phyloP scores from a whole-genome alignment of 2,888 invertebrate species.

The Iphiclides podalirius region DNA sequence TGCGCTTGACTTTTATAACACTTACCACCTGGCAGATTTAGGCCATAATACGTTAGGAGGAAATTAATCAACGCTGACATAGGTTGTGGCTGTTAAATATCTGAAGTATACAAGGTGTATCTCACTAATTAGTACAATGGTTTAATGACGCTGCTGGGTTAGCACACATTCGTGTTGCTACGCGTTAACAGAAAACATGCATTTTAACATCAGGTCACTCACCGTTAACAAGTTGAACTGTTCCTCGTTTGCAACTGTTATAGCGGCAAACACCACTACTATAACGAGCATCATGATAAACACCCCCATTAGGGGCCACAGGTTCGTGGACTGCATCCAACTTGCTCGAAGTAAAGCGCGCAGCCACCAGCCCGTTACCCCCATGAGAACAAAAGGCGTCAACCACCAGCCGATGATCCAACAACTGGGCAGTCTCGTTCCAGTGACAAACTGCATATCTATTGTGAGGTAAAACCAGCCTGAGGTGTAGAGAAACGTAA shows the following conservation, averaged over 20 bases:
- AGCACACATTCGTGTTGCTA: too few relatives aligned
- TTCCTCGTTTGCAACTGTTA: conserved; percentile 69
- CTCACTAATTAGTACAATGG: too few relatives aligned
- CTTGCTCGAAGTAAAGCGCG: conserved; percentile 46
- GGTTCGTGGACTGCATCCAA: conserved; percentile 44
- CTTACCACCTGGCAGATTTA: too few relatives aligned
- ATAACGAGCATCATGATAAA: conserved; percentile 53
- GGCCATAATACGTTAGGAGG: too few relatives aligned
- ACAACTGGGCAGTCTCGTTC: conserved; percentile 53
- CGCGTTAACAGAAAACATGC: too few relatives aligned
- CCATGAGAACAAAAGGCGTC: conserved; percentile 54
- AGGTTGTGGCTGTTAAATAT: too few relatives aligned
- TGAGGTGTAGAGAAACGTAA: too few relatives aligned
- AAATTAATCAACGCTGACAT: too few relatives aligned
- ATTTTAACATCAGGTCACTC: too few relatives aligned
- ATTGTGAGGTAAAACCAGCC: conserved; percentile 63
- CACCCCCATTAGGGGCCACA: conserved; percentile 63
- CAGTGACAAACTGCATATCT: conserved; percentile 68
- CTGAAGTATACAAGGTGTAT: too few relatives aligned
- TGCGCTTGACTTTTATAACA: too few relatives aligned
- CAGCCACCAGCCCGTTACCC: conserved; percentile 68
- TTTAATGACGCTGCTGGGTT: too few relatives aligned
- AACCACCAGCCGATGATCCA: conserved; percentile 65
- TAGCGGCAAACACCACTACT: conserved; percentile 58
- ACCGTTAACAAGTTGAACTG: conserved; percentile 69